Conservation (phyloP, 2,888 invertebrate genomes). For the Acleris emargana region DNA sequence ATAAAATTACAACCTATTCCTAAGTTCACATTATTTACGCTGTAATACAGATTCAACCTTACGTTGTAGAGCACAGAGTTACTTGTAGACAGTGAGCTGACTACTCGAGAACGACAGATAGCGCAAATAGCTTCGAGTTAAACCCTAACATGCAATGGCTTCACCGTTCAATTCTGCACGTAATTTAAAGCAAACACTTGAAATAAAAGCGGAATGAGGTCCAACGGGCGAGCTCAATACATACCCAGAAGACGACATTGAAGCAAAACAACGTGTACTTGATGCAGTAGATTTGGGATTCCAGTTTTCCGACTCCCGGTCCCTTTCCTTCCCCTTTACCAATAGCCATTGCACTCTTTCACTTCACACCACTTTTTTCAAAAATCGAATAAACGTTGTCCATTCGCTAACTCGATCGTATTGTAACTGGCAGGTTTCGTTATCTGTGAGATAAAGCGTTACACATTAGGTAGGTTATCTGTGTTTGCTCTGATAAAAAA, state of each 20-base stretch:
- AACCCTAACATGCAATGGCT: constrained; percentile 12
- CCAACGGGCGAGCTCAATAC: constrained; percentile 54
- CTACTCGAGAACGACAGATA: constrained; percentile 2
- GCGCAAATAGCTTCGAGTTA: constrained; percentile 19
- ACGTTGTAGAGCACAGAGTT: neutral
- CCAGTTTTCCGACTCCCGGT: constrained; percentile 84
- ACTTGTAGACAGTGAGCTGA: neutral
- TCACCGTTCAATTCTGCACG: constrained; percentile 40
- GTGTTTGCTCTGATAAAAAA: constrained; percentile 75
- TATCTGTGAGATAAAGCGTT: constrained; percentile 67
- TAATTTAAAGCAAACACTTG: constrained; percentile 46
- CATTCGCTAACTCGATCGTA: constrained; percentile 58
- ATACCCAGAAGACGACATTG: constrained; percentile 91
- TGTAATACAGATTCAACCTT: neutral
- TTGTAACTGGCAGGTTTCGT: constrained; percentile 57
- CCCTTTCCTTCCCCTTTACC: constrained; percentile 80
- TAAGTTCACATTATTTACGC: neutral
- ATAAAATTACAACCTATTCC: neutral
- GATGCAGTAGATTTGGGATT: constrained; percentile 90
- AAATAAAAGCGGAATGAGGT: constrained; percentile 22
- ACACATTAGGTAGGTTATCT: constrained; percentile 73
- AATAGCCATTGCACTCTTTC: constrained; percentile 80
- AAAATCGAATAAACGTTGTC: constrained; percentile 49
- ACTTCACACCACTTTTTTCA: constrained; percentile 44
- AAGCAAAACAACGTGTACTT: constrained; percentile 93